A percentile compares a stretch with the other conserved stretches of the same genome.
Conservation (phyloP, 2,888 invertebrate species). For the Andrena camellia region DNA sequence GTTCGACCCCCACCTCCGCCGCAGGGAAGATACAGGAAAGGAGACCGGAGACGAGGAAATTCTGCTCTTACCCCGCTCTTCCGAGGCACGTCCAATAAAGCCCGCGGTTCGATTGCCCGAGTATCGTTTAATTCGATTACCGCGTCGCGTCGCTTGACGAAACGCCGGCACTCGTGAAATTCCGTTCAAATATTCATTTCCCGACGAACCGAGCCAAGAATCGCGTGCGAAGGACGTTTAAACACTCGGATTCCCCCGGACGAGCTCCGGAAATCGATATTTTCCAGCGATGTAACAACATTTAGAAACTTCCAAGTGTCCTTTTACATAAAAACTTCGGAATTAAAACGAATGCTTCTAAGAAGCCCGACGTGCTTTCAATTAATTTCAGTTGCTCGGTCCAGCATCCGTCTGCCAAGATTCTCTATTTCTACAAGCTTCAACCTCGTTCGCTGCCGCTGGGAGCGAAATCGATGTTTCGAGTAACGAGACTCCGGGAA, state of each 20-base stretch:
- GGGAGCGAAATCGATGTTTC: too few relatives aligned
- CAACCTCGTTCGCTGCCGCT: too few relatives aligned
- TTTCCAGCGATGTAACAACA: background rate
- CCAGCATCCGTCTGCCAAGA: too few relatives aligned
- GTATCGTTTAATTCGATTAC: constrained; percentile 1
- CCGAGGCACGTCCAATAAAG: background rate
- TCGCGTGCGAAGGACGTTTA: too few relatives aligned
- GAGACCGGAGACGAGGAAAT: background rate
- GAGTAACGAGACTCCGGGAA: too few relatives aligned
- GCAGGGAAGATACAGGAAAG: background rate
- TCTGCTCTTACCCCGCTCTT: background rate
- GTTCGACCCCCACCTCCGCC: background rate
- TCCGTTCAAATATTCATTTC: too few relatives aligned
- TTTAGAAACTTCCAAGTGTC: constrained; percentile 3
- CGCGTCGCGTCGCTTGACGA: background rate
- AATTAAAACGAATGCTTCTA: background rate
- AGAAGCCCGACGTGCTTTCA: too few relatives aligned
- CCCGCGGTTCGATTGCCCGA: background rate
- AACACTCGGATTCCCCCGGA: too few relatives aligned
- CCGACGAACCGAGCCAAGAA: too few relatives aligned
- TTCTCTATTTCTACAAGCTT: too few relatives aligned
- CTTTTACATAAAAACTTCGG: constrained; percentile 1
- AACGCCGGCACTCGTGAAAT: too few relatives aligned
- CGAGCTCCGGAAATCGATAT: background rate
- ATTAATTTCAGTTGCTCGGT: too few relatives aligned